Evolutionary conservation across 2,113 vertebrate genomes (phyloP), one percentile per base, ranked within the genome.

Genomic region (Phrynocephalus versicolor): DNA sequence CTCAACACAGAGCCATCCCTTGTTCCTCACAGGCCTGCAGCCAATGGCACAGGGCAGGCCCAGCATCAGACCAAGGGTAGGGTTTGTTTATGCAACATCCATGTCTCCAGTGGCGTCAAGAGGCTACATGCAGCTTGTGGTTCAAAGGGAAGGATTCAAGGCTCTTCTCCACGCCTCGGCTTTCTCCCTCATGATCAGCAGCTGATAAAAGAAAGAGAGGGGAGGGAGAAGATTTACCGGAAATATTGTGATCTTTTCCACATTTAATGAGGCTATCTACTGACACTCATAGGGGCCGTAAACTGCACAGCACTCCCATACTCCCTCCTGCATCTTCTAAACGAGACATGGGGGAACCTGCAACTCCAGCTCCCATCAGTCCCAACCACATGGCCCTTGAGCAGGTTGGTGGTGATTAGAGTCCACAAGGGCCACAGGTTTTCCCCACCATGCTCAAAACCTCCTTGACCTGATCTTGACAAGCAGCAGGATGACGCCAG

Each of bases 1-100:
- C 81, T 94, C 88, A 92, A 64, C 89, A 65, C 91, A 95, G 90
- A 93, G 86, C 91, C 87, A 51, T 93, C 92, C 65, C 95, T 85
- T 84, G 91, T 91, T 90, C 90, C 91, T 87, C 70, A 86, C 81
- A 67, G 78, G 83, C 81, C 88, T 91, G 71, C 77, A 82, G 86
- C 83, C 89, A 72, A 30, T 71, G 33, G 67, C 23, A 10, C 30
- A 62, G 37, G 37, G 75, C 75, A 62, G 27, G 64, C 71, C 23
- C 6, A 19, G 33, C 76, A 51, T 71, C 75, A n/a, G 27, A 79
- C 64, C 35, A 39, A 77, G 27, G 14, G 57, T 51, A 37, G 62
- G 15, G 58, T 57, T 39, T 6, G 18, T 33, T 93, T 89, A 90
- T 21, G 15, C 73, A 39, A 83, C 70, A 25, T 69, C 55, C 90